Percentiles rank a stretch among this genome's conserved stretches.
Conservation (phyloP, 2,797 vertebrate species). For the Parauchenoglanis punctatus region DNA sequence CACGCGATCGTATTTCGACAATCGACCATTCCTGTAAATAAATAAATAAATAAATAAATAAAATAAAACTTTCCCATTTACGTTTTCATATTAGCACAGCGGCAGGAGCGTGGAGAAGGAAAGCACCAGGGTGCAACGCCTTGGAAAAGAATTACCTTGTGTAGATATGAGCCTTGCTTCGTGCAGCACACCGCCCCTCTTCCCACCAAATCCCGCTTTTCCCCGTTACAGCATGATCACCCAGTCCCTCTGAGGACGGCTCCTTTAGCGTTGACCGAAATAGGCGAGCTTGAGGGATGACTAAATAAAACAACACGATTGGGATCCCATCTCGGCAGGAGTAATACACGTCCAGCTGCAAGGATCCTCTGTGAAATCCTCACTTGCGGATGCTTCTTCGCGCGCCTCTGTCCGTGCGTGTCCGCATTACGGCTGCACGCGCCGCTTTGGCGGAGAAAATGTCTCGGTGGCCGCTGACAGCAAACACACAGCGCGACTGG, state of each 20-base stretch:
- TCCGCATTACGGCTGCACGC: slow-evolving; percentile 79
- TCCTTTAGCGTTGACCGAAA: slow-evolving; percentile 70
- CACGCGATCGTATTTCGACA: background rate
- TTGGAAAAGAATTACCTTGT: slow-evolving; percentile 72
- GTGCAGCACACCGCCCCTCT: slow-evolving; percentile 57
- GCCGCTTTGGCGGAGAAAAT: slow-evolving; percentile 74
- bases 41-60: background rate
- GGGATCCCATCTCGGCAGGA: slow-evolving; percentile 61
- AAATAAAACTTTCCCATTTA: background rate
- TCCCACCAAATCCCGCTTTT: slow-evolving; percentile 54
- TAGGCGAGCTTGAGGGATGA: slow-evolving; percentile 28
- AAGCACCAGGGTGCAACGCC: slow-evolving; percentile 16
- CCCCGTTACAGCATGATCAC: slow-evolving; percentile 59
- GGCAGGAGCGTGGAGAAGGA: background rate
- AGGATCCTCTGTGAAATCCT: slow-evolving; percentile 59
- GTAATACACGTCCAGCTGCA: slow-evolving; percentile 40
- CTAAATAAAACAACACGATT: slow-evolving; percentile 62
- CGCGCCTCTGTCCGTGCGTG: slow-evolving; percentile 53
- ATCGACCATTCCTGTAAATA: background rate
- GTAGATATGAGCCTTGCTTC: slow-evolving; percentile 71
- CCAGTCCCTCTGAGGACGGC: slow-evolving; percentile 43
- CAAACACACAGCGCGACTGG: slow-evolving; percentile 63
- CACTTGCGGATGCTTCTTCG: slow-evolving; percentile 30
- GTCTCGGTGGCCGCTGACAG: slow-evolving; percentile 71
- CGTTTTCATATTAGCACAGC: background rate